These are phyloP conservation scores for Hippocampus comes DNA, from an alignment of 2,113 vertebrate species.

Conservation along the genomic window DNA sequence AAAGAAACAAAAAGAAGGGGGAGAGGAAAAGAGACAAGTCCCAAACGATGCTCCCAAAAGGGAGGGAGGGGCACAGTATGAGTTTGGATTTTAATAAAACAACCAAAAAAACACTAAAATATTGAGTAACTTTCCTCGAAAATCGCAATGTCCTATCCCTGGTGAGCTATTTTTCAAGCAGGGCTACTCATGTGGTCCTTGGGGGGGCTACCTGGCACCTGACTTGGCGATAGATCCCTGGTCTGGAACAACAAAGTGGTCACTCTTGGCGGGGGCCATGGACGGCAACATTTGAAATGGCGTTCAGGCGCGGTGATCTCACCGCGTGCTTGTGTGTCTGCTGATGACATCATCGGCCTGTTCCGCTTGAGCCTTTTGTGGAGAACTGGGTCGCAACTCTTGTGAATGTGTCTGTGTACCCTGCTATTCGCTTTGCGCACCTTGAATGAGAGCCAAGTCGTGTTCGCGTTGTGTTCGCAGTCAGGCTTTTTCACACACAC, in stretches of 20 bases:
- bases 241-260: neutral
- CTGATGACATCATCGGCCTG: neutral
- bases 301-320: neutral
- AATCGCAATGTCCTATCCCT: too few species aligned
- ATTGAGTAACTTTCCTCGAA: too few species aligned
- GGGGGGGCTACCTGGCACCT: too few species aligned
- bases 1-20: too few species aligned
- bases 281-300: too few species aligned
- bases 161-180: too few species aligned
- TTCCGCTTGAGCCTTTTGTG: neutral
- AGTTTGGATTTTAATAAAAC: too few species aligned
- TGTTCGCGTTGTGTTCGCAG: constrained; percentile 13
- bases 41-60: too few species aligned
- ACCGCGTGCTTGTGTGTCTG: neutral
- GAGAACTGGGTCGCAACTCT: neutral
- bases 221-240: neutral
- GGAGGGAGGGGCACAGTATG: too few species aligned
- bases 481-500: neutral
- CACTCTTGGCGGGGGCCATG: neutral
- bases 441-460: neutral
- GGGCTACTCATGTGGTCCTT: too few species aligned
- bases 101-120: too few species aligned
- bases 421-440: neutral
- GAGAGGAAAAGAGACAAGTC: too few species aligned
- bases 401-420: neutral